Evolutionary conservation across 2,797 vertebrate species (phyloP).

Genomic region (Pagetopsis macropterus): DNA sequence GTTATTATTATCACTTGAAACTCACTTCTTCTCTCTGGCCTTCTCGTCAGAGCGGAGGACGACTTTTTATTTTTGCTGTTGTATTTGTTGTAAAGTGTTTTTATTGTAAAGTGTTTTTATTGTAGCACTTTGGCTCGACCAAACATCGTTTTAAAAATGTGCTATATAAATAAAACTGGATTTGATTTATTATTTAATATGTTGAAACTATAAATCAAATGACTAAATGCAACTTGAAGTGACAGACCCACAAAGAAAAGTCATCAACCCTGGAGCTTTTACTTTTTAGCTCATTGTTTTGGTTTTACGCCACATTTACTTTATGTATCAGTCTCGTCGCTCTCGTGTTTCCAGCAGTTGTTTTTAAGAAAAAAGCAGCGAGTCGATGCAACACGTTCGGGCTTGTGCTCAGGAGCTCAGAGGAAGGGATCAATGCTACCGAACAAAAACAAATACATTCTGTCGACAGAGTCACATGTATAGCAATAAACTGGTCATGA

Average conservation of each 20-base stretch:
- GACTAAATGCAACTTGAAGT: background rate
- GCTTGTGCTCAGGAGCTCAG: slow-evolving; percentile 2
- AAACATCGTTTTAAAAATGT: no score
- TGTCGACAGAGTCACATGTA: no score
- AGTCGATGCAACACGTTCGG: slow-evolving; percentile 17
- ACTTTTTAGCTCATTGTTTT: slow-evolving; percentile 29
- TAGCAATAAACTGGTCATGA: no score
- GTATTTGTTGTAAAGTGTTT: no score
- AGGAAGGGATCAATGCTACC: background rate
- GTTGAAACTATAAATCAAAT: background rate
- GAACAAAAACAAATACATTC: background rate
- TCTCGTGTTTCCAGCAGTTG: slow-evolving; percentile 25
- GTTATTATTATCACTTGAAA: no score
- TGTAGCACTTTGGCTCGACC: no score
- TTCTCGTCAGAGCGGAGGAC: no score
- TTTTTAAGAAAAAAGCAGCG: slow-evolving; percentile 18
- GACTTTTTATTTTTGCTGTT: no score
- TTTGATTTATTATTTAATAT: no score
- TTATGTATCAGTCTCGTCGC: background rate
- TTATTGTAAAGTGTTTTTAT: no score
- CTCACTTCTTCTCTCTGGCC: no score
- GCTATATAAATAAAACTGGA: no score
- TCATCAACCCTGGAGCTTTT: background rate
- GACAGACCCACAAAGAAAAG: background rate
- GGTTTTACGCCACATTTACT: slow-evolving; percentile 44